phyloP scores from a whole-genome alignment of 2,888 invertebrate genomes.

The Drosophila affinis region DNA sequence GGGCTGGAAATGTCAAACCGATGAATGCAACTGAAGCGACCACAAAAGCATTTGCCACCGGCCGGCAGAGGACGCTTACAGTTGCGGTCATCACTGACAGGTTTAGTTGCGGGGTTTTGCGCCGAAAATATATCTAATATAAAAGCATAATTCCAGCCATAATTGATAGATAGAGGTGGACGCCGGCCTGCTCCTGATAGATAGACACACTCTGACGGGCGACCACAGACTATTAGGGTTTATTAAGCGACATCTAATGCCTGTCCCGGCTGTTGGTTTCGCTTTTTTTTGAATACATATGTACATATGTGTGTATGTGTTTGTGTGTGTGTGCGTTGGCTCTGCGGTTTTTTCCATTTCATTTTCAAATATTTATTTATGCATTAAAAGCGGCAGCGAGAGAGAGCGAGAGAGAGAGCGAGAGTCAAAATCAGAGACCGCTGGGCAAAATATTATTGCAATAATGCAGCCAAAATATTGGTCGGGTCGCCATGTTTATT shows the following conservation, averaged over 20 bases:
- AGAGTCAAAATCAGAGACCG: constrained; percentile 47
- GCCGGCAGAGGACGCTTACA: constrained; percentile 25
- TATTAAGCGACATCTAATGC: constrained; percentile 74
- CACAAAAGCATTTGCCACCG: constrained; percentile 33
- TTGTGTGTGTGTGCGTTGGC: constrained; percentile 5
- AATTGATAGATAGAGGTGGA: constrained; percentile 54
- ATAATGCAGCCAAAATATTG: constrained; percentile 47
- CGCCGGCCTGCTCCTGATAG: constrained; percentile 27
- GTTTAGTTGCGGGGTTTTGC: constrained; percentile 24
- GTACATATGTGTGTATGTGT: background rate
- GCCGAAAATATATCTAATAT: constrained; percentile 33
- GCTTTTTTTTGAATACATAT: constrained; percentile 6
- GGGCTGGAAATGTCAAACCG: constrained; percentile 49
- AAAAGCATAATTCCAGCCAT: constrained; percentile 51
- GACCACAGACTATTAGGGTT: constrained; percentile 74
- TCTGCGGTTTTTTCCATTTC: constrained; percentile 55
- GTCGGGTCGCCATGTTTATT: constrained; percentile 52
- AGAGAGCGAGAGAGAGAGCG: constrained; percentile 23
- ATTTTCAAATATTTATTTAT: constrained; percentile 51
- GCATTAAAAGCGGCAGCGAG: constrained; percentile 44
- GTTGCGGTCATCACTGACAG: constrained; percentile 55
- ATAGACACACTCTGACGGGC: constrained; percentile 32
- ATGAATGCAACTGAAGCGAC: constrained; percentile 43
- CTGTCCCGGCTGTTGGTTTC: constrained; percentile 27
- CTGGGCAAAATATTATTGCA: constrained; percentile 43